phyloP scores from a whole-genome alignment of 2,797 vertebrate species.

The Eleutherodactylus coqui region DNA sequence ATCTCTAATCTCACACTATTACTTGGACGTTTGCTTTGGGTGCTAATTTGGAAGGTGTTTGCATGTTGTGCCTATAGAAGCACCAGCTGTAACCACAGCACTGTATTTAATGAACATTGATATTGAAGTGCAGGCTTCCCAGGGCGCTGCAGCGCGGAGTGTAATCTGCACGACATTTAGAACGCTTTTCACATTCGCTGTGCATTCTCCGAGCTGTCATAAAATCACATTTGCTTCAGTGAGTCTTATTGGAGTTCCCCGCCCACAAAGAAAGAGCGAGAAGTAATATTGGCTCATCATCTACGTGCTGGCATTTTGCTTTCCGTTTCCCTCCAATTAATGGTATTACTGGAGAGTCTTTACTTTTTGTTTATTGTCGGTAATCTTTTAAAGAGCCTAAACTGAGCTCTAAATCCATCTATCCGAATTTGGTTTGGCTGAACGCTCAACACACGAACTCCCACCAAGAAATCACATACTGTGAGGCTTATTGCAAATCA shows the following conservation, averaged over 20 bases:
- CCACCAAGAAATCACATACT: neutral
- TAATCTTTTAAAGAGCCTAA: slow-evolving; percentile 21
- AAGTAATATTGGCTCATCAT: slow-evolving; percentile 50
- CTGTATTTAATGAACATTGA: neutral
- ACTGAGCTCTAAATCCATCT: slow-evolving; percentile 22
- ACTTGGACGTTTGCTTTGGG: neutral
- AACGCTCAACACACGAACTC: neutral
- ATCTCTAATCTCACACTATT: neutral
- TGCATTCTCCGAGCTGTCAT: slow-evolving; percentile 42
- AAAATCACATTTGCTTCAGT: slow-evolving; percentile 55
- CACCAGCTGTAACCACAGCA: neutral
- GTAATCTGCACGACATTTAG: slow-evolving; percentile 43
- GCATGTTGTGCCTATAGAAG: neutral
- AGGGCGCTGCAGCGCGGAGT: slow-evolving; percentile 6
- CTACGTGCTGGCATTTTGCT: slow-evolving; percentile 16
- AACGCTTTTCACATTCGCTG: slow-evolving; percentile 21
- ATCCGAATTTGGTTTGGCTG: slow-evolving; percentile 24
- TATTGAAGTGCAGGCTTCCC: neutral
- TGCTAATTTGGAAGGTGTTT: neutral
- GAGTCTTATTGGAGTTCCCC: slow-evolving; percentile 32
- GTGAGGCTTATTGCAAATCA: neutral
- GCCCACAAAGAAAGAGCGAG: slow-evolving; percentile 32
- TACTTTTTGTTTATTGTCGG: slow-evolving; percentile 43
- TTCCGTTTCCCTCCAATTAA: slow-evolving; percentile 43
- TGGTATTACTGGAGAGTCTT: slow-evolving; percentile 44